phyloP scores from a whole-genome alignment of 2,113 vertebrate genomes.

The Sapayoa aenigma region DNA sequence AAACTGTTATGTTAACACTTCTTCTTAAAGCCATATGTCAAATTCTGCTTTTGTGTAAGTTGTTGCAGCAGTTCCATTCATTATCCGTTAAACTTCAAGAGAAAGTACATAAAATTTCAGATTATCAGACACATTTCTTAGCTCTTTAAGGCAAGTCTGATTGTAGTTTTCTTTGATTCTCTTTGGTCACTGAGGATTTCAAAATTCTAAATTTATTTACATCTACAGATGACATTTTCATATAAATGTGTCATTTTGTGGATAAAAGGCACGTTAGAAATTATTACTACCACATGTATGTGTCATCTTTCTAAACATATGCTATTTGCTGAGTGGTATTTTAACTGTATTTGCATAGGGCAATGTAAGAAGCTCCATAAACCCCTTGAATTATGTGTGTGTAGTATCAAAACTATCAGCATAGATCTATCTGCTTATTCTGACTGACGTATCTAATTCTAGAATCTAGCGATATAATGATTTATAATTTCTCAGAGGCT shows the following conservation, averaged over 20 bases:
- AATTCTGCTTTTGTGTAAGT: neutral
- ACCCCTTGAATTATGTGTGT: neutral
- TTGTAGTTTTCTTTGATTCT: neutral
- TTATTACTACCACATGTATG: neutral
- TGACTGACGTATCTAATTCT: neutral
- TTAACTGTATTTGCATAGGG: neutral
- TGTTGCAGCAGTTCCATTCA: neutral
- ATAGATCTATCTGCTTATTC: conserved; percentile 9
- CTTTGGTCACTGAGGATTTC: neutral
- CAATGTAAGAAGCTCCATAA: neutral
- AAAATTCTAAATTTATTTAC: neutral
- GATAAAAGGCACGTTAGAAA: neutral
- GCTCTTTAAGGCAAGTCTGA: neutral
- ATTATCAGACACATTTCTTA: neutral
- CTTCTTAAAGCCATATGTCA: neutral
- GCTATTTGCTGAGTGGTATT: neutral
- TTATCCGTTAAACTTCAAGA: neutral
- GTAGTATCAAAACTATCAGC: neutral
- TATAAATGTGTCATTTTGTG: neutral
- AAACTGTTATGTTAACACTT: neutral
- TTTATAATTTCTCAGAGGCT: neutral
- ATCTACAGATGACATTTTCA: neutral
- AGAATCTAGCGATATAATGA: neutral
- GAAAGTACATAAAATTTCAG: neutral
- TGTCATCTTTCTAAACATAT: neutral